Evolutionary conservation across 1,140 invertebrate genomes (phyloP), one percentile per base, ranked within the genome.

Genomic region (Helicoverpa armigera): DNA sequence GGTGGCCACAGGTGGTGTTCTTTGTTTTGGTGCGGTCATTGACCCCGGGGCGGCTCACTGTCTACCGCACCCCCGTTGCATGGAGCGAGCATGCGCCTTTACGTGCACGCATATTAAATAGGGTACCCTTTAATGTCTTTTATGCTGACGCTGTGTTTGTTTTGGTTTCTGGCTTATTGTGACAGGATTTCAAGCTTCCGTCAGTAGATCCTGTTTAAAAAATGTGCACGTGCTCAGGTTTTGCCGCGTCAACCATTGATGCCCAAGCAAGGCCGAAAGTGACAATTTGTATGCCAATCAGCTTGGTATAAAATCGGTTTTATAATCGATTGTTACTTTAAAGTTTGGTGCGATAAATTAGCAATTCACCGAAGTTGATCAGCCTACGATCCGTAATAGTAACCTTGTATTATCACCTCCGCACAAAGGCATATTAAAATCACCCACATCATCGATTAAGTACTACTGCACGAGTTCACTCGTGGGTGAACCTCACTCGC

Each of bases 11-110:
- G 69, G 78, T 80, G 58, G 69, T 54, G 84, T 87, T 50, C 85
- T 88, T 90, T 94, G 91, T 94, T 91, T 90, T 92, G 86, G 87
- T 89, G 85, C 87, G 91, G 87, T 86, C 92, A 75, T 89, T 88
- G 89, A 93, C 91, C 92, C 83, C 79, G 77, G 56, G 84, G 87
- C 83, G 85, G 81, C 84, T 82, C 80, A 82, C 85, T 78, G 88
- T 88, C 89, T 90, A 84, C 79, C 83, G 83, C 89, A 87, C 83
- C 89, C 88, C 85, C 81, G 58, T 67, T 83, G 77, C 83, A 80
- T 85, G 81, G 35, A 43, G 9, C 83, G 79, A 72, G 82, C 83
- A 86, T 87, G 87, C 87, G 83, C 86, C 35, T 58, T 63, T 54
- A 16, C 74, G 31, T 77, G 61, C 75, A 65, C 56, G 73, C 73